Evolutionary conservation across 2,888 invertebrate genomes (phyloP).

Genomic region (Apamea monoglypha): DNA sequence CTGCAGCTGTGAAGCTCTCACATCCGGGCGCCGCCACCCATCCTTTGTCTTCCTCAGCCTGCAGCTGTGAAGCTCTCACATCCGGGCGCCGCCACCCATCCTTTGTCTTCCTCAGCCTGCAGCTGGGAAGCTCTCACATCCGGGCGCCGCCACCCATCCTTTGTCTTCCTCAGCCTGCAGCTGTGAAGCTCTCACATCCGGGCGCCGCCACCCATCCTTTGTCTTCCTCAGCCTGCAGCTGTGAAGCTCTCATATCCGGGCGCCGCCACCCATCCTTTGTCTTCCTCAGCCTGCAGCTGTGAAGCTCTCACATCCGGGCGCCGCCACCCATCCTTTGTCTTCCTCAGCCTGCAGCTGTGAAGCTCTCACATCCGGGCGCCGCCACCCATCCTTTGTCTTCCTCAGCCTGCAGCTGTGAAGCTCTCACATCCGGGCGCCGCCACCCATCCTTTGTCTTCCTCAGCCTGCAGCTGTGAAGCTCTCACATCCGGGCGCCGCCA

Average conservation of each 20-base stretch:
- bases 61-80: too few relatives aligned
- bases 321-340: not conserved
- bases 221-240: not conserved
- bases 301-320: not conserved
- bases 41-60: not conserved
- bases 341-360: too few relatives aligned
- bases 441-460: not conserved
- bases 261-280: not conserved
- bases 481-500: not conserved
- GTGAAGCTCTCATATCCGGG: not conserved
- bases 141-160: not conserved
- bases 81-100: not conserved
- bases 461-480: too few relatives aligned
- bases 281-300: not conserved
- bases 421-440: not conserved
- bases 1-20: too few relatives aligned
- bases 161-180: not conserved
- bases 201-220: not conserved
- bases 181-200: too few relatives aligned
- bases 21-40: not conserved
- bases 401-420: too few relatives aligned
- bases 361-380: not conserved
- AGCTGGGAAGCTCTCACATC: too few relatives aligned
- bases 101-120: not conserved
- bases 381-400: not conserved